Conservation (phyloP, 2,888 invertebrate genomes). For the Apamea crenata region DNA sequence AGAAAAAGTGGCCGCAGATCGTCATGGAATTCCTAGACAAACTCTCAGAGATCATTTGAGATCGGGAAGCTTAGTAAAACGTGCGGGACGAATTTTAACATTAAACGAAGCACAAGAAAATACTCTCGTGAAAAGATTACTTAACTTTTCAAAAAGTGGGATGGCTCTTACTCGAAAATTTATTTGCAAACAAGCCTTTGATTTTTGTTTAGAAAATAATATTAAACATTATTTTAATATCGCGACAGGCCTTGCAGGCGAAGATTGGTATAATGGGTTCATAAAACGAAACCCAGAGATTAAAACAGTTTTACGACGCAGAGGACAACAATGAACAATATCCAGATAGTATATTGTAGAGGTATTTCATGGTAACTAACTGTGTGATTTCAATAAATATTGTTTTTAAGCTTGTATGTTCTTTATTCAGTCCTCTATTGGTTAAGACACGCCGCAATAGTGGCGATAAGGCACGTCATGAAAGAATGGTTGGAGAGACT, state of each 20-base stretch:
- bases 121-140: slow-evolving; percentile 8
- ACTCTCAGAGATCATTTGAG: slow-evolving; percentile 26
- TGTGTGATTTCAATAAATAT: neutral
- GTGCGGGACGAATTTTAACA: neutral
- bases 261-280: slow-evolving; percentile 13
- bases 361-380: neutral
- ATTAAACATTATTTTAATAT: slow-evolving; percentile 27
- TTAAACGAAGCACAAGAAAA: slow-evolving; percentile 26
- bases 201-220: slow-evolving; percentile 30
- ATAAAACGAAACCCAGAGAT: slow-evolving; percentile 10
- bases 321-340: neutral
- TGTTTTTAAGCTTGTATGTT: neutral
- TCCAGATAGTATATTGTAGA: neutral
- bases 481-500: neutral
- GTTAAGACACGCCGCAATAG: neutral
- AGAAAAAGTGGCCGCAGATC: neutral
- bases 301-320: neutral
- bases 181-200: slow-evolving; percentile 18
- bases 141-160: neutral
- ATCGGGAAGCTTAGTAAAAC: slow-evolving; percentile 8
- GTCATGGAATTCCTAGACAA: slow-evolving; percentile 21
- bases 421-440: neutral
- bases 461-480: neutral
- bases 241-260: slow-evolving; percentile 11
- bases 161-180: neutral